These are phyloP conservation scores for Aldrovandia affinis DNA, from an alignment of 2,797 vertebrate species.

Conservation along the genomic window DNA sequence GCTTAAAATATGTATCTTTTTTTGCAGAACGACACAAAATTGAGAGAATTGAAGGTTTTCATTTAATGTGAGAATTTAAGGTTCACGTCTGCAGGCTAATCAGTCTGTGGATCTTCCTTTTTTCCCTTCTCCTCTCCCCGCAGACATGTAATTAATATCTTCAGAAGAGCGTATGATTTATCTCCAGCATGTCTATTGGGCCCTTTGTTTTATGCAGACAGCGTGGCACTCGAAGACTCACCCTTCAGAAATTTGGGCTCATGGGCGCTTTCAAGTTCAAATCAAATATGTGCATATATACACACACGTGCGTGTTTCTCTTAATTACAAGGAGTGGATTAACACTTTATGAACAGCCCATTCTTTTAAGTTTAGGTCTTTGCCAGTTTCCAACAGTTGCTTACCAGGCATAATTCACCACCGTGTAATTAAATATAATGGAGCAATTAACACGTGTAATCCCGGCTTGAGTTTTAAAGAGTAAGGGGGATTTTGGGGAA, in stretches of 20 bases:
- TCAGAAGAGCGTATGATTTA: not conserved
- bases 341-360: not conserved
- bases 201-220: not conserved
- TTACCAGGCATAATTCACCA: conserved; percentile 53
- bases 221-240: not conserved
- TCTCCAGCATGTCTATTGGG: not conserved
- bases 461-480: conserved; percentile 55
- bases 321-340: not conserved
- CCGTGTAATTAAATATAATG: conserved; percentile 71
- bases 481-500: conserved; percentile 60
- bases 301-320: not conserved
- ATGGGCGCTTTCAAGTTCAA: not conserved
- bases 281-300: not conserved
- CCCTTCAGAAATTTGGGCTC: not conserved
- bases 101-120: not conserved
- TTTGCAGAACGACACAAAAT: not conserved
- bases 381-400: conserved; percentile 56
- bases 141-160: not conserved
- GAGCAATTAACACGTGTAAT: conserved; percentile 55
- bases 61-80: not conserved
- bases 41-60: no score
- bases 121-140: not conserved
- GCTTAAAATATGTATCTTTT: not conserved
- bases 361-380: conserved; percentile 36
- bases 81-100: not conserved